Conservation (phyloP, 2,888 invertebrate species). For the Drosophila nr. fundita region DNA sequence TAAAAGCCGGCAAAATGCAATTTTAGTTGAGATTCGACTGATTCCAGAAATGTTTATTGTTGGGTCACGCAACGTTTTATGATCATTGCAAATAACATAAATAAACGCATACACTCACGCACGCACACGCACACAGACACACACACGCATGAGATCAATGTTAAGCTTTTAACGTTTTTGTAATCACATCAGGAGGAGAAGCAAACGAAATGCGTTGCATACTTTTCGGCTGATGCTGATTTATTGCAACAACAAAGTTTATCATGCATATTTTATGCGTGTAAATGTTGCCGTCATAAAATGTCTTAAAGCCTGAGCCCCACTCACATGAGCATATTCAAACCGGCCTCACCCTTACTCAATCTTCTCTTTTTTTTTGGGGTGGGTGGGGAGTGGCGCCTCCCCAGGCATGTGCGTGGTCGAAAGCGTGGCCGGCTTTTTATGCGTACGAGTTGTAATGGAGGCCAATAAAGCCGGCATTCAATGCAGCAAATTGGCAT, state of each 20-base stretch:
- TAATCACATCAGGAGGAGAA: slow-evolving; percentile 71
- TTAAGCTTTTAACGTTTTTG: slow-evolving; percentile 74
- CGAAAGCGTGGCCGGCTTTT: slow-evolving; percentile 60
- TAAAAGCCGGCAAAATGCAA: slow-evolving; percentile 48
- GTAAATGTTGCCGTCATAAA: slow-evolving; percentile 81
- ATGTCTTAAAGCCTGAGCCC: slow-evolving; percentile 58
- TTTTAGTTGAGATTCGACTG: slow-evolving; percentile 53
- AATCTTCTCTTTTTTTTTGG: not conserved
- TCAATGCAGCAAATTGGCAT: slow-evolving; percentile 79
- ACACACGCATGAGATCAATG: slow-evolving; percentile 44
- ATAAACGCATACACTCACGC: slow-evolving; percentile 30
- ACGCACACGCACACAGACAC: slow-evolving; percentile 5
- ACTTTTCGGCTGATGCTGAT: slow-evolving; percentile 67
- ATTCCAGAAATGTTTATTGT: slow-evolving; percentile 55
- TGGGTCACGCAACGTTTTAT: slow-evolving; percentile 64
- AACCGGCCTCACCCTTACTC: not conserved
- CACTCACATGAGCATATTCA: slow-evolving; percentile 8
- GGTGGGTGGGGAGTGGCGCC: not conserved
- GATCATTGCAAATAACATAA: slow-evolving; percentile 55
- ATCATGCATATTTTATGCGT: slow-evolving; percentile 82
- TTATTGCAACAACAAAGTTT: slow-evolving; percentile 80
- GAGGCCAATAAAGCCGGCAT: slow-evolving; percentile 75
- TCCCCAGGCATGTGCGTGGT: slow-evolving; percentile 48
- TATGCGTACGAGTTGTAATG: slow-evolving; percentile 80
- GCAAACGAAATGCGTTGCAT: slow-evolving; percentile 40